Conservation (phyloP, 2,888 invertebrate genomes). For the Adelognathus sp. region DNA sequence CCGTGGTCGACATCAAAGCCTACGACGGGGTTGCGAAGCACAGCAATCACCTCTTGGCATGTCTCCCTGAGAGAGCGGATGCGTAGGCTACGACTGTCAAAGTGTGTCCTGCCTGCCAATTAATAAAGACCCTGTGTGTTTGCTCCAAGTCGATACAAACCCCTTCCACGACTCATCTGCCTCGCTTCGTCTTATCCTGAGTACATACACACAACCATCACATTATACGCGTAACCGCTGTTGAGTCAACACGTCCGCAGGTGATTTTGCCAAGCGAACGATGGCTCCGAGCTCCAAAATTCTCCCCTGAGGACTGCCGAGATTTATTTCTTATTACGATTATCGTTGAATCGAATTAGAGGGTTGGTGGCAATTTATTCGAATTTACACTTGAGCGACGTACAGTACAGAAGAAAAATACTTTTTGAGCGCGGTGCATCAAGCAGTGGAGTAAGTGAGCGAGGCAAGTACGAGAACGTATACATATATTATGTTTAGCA, state of each 20-base stretch:
- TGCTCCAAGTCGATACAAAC: conserved; percentile 62
- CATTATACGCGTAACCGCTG: background rate
- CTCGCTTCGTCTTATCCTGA: conserved; percentile 72
- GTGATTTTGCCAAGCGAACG: background rate
- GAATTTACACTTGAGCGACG: conserved; percentile 47
- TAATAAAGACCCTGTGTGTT: conserved; percentile 77
- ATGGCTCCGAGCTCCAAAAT: background rate
- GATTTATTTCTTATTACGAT: conserved; percentile 20
- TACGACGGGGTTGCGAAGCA: conserved; percentile 63
- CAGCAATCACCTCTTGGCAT: conserved; percentile 34
- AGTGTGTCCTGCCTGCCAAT: conserved; percentile 70
- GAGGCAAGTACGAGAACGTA: conserved; percentile 30
- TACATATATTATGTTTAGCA: conserved; percentile 55
- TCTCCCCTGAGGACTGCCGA: background rate
- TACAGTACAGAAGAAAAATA: conserved; percentile 10
- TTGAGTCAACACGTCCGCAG: conserved; percentile 17
- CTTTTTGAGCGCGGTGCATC: conserved; percentile 40
- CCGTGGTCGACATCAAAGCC: conserved; percentile 77
- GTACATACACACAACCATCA: too few relatives aligned
- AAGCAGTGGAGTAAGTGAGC: conserved; percentile 25
- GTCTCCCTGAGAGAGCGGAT: conserved; percentile 24
- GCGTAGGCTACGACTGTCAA: conserved; percentile 16
- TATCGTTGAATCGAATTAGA: conserved; percentile 11
- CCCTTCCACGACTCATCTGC: conserved; percentile 27
- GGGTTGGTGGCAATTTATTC: conserved; percentile 38